phyloP scores from a whole-genome alignment of 2,888 invertebrate species.

The Sabellastarte sp. region DNA sequence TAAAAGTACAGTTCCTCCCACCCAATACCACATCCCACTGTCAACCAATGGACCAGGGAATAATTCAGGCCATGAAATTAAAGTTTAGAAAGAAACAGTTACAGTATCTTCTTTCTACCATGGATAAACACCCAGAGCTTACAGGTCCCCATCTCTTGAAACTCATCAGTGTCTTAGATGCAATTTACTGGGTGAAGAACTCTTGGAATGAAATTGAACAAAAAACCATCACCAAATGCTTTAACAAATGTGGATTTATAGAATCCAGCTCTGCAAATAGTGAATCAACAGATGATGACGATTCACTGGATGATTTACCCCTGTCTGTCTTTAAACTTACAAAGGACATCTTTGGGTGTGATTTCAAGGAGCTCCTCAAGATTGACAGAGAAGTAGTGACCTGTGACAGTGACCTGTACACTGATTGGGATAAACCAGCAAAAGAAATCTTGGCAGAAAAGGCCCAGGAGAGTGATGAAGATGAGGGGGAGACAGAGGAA shows the following conservation, averaged over 20 bases:
- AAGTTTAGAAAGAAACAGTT: neutral
- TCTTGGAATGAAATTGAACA: neutral
- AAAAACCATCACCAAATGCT: neutral
- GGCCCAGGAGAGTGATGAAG: neutral
- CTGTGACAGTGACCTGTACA: too few species aligned
- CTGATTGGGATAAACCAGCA: neutral
- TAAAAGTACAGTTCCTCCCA: neutral
- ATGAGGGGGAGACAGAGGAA: neutral
- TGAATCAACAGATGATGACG: neutral
- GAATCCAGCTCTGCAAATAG: neutral
- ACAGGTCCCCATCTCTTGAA: too few species aligned
- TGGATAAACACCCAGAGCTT: neutral
- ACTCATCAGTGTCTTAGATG: neutral
- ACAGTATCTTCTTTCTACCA: neutral
- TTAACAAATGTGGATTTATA: neutral
- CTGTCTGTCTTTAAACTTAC: neutral
- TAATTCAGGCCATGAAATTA: neutral
- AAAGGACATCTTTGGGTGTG: neutral
- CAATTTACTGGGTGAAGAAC: neutral
- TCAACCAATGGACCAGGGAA: conserved; percentile 4
- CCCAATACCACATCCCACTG: neutral
- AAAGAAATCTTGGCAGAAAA: neutral
- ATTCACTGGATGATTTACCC: neutral
- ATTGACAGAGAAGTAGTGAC: neutral
- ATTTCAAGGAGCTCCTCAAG: neutral